Percentiles rank a stretch among this genome's conserved stretches.
Conservation (phyloP, 1,140 invertebrate genomes). For the Dendroctonus valens region DNA sequence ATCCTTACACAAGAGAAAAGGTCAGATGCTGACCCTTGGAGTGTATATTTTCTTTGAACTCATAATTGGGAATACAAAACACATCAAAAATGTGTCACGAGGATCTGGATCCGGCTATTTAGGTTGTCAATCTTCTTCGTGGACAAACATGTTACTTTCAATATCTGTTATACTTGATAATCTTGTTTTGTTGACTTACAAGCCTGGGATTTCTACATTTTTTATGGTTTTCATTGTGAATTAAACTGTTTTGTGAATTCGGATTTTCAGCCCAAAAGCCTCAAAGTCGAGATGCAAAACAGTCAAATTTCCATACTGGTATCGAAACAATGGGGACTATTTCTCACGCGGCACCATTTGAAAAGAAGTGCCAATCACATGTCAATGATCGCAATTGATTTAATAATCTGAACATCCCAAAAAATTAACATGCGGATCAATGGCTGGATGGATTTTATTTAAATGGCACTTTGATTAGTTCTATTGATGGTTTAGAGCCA, state of each 20-base stretch:
- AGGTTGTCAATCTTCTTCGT: slow-evolving; percentile 33
- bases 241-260: slow-evolving; percentile 3
- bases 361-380: slow-evolving; percentile 3
- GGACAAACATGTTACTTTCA: slow-evolving; percentile 36
- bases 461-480: no score
- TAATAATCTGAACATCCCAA: not conserved
- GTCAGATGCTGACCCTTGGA: slow-evolving; percentile 28
- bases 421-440: no score
- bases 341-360: not conserved
- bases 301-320: no score
- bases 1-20: slow-evolving; percentile 23
- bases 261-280: no score
- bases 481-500: no score
- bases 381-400: slow-evolving; percentile 16
- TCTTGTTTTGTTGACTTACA: slow-evolving; percentile 14
- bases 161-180: slow-evolving; percentile 32
- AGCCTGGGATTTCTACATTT: not conserved
- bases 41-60: slow-evolving; percentile 31
- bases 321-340: not conserved
- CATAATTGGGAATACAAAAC: slow-evolving; percentile 44
- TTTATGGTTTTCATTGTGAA: slow-evolving; percentile 9
- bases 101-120: slow-evolving; percentile 31
- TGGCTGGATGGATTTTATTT: no score
- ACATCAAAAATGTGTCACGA: slow-evolving; percentile 41
- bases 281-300: no score